A percentile compares a stretch with the other conserved stretches of the same genome.
These are phyloP conservation scores for Thumatha senex DNA, from an alignment of 2,888 invertebrate species.

Conservation along the genomic window DNA sequence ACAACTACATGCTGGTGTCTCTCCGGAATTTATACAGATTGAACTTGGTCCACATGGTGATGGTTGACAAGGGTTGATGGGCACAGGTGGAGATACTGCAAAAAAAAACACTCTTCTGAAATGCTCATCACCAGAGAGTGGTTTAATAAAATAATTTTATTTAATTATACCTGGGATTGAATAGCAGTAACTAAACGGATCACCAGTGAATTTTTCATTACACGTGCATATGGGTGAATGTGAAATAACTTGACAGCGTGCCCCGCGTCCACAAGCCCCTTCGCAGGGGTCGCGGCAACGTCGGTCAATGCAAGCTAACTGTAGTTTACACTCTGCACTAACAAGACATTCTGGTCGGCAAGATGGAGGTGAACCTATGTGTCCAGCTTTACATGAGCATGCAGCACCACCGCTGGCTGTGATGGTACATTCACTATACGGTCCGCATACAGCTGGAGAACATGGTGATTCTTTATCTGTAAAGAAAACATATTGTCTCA, in stretches of 20 bases:
- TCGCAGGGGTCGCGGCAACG: slow-evolving; percentile 89
- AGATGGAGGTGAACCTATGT: slow-evolving; percentile 89
- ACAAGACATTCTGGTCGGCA: slow-evolving; percentile 90
- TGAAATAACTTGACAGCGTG: slow-evolving; percentile 88
- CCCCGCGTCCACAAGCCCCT: slow-evolving; percentile 88
- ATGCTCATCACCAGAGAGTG: too few species aligned
- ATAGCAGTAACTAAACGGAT: slow-evolving; percentile 87
- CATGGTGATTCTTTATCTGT: slow-evolving; percentile 75
- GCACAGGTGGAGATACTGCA: slow-evolving; percentile 45
- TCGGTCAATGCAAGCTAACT: slow-evolving; percentile 87
- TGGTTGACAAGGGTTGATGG: slow-evolving; percentile 84
- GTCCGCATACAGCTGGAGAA: slow-evolving; percentile 90
- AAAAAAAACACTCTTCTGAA: background rate
- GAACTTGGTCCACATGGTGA: slow-evolving; percentile 88
- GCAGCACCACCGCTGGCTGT: slow-evolving; percentile 81
- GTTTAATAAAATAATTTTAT: too few species aligned
- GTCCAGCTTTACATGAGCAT: slow-evolving; percentile 88
- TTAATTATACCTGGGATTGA: slow-evolving; percentile 75
- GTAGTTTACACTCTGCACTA: slow-evolving; percentile 87
- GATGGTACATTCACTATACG: slow-evolving; percentile 86
- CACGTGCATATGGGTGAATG: slow-evolving; percentile 91
- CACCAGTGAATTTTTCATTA: slow-evolving; percentile 86
- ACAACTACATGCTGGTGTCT: slow-evolving; percentile 86
- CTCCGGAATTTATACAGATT: slow-evolving; percentile 84
- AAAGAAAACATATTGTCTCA: slow-evolving; percentile 1